Percentiles rank a stretch among this genome's conserved stretches.
Conservation (phyloP, 35 echinoderm and acorn worm genomes). For the Heliocidaris tuberculata region DNA sequence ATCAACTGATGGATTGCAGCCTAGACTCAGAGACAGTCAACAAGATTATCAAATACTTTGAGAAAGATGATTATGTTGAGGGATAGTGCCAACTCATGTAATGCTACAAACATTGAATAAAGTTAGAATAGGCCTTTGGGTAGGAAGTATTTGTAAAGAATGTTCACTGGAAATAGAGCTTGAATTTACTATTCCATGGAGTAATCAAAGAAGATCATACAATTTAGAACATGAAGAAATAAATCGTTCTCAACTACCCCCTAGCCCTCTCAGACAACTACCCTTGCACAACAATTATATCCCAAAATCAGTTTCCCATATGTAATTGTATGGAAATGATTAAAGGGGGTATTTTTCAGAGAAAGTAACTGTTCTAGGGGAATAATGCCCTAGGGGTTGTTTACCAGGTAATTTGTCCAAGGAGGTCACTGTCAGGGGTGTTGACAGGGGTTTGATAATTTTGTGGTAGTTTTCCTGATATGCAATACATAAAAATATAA, state of each 20-base stretch:
- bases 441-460: too few species aligned
- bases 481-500: too few species aligned
- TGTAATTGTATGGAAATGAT: too few species aligned
- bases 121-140: too few species aligned
- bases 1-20: constrained; percentile 48
- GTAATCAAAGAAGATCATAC: neutral
- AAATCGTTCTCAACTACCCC: neutral
- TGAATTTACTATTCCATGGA: neutral
- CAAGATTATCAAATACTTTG: constrained; percentile 13
- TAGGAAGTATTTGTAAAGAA: neutral
- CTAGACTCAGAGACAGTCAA: constrained; percentile 15
- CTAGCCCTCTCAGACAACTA: neutral
- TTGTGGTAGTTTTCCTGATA: too few species aligned
- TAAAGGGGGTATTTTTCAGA: too few species aligned
- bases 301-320: neutral
- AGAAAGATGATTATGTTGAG: constrained; percentile 26
- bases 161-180: neutral
- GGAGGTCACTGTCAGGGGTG: too few species aligned
- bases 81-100: neutral
- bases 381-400: too few species aligned
- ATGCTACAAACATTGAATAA: neutral
- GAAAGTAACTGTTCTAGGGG: too few species aligned
- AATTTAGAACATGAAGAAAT: neutral
- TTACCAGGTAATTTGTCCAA: too few species aligned
- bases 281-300: neutral